Evolutionary conservation across 2,797 vertebrate genomes (phyloP), one percentile per base, ranked within the genome.

Genomic region (Poeciliopsis gracilis): DNA sequence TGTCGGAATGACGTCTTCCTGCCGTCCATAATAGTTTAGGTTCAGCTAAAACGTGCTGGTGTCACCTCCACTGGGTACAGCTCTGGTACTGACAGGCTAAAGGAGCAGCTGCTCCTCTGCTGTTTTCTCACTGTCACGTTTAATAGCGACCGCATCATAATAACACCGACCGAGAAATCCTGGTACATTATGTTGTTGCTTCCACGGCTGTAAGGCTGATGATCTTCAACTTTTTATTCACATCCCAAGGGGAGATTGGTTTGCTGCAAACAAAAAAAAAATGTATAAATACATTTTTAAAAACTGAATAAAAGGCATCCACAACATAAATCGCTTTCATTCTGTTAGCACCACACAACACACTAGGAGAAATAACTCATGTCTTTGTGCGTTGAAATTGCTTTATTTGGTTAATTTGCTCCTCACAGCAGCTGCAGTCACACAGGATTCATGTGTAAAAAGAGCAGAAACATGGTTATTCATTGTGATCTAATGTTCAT

Each of bases 21-120:
- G 23, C 0, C 38, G 38, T 20, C 33, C 2, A 2, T 49, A 66
- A 59, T 0, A 0, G 0, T 1, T 36, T 10, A 13, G 0, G 49
- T 25, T 73, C 15, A 73, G 51, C 25, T 67, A 20, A 72, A 69
- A 63, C 53, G 20, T 63, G 47, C 45, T 2, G 1, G 8, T 28
- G 51, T 38, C 16, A 2, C 4, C 3, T 8, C 36, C 10, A 41
- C 20, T 43, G 2, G 5, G 43, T 1, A 25, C 4, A 5, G 38
- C 7, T 41, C 43, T 2, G 15, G 36, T 47, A 23, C 23, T 66
- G 59, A 25, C 20, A 77, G 7, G 5, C 53, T 23, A 43, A 15
- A 11, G 15, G 11, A 74, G 4, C 9, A 57, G 11, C 1, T 1
- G 12, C 13, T 59, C 11, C 12, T 75, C 7, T 33, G 20, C 2